phyloP scores from a whole-genome alignment of 1,140 invertebrate species.

The Myzus persicae region DNA sequence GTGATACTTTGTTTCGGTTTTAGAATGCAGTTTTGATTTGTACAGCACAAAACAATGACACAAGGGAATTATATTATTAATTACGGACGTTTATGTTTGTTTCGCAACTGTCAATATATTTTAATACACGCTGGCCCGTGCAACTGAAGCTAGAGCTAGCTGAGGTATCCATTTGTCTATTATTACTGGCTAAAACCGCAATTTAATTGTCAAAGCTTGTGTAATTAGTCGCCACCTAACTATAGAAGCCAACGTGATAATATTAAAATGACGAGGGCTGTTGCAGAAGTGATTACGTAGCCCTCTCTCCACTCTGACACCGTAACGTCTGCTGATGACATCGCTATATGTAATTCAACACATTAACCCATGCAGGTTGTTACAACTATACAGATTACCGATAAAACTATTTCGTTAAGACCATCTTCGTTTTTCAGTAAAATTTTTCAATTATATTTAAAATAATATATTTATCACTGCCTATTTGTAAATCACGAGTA shows the following conservation, averaged over 20 bases:
- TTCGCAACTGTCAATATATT: neutral
- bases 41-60: neutral
- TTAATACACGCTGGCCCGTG: neutral
- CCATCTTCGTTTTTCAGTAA: neutral
- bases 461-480: neutral
- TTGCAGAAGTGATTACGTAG: neutral
- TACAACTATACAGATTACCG: neutral
- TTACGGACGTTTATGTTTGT: conserved; percentile 1
- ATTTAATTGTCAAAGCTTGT: neutral
- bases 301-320: neutral
- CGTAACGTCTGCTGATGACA: conserved; percentile 6
- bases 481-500: neutral
- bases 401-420: neutral
- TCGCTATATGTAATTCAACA: neutral
- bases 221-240: neutral
- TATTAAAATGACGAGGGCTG: conserved; percentile 4
- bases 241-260: neutral
- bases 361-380: neutral
- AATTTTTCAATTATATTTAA: neutral
- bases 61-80: conserved; percentile 9
- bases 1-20: neutral
- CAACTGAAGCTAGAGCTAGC: neutral
- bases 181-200: conserved; percentile 12
- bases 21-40: neutral
- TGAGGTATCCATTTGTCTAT: neutral